Conservation (phyloP, 1,140 invertebrate genomes). For the Drepana arcuata region DNA sequence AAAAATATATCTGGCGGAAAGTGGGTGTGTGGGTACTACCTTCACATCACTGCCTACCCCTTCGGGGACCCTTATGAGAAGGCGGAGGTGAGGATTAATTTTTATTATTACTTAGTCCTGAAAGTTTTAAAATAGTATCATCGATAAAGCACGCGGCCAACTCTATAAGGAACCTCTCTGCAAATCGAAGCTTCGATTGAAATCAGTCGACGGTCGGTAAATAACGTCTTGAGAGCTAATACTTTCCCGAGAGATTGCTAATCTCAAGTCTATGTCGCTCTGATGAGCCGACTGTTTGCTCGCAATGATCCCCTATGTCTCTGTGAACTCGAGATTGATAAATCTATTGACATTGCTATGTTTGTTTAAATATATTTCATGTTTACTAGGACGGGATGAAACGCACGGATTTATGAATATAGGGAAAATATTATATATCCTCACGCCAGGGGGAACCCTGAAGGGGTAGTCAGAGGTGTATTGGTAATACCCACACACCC, state of each 20-base stretch:
- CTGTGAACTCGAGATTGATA: background rate
- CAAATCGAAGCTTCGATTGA: constrained; percentile 47
- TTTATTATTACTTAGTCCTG: constrained; percentile 7
- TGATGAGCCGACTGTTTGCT: constrained; percentile 20
- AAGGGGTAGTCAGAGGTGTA: too few species aligned
- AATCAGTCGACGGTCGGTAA: constrained; percentile 48
- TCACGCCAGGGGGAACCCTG: too few species aligned
- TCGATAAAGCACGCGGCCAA: constrained; percentile 4
- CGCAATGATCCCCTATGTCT: constrained; percentile 9
- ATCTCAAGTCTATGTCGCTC: constrained; percentile 22
- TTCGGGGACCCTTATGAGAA: too few species aligned
- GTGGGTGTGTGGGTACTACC: too few species aligned
- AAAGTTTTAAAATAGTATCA: background rate
- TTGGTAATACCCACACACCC: too few species aligned
- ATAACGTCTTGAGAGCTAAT: constrained; percentile 49
- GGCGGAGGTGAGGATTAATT: background rate
- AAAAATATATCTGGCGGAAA: too few species aligned
- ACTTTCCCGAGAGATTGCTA: constrained; percentile 48
- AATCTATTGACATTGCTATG: background rate
- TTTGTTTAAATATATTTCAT: background rate
- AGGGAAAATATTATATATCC: too few species aligned
- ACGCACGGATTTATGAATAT: too few species aligned
- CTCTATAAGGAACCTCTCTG: constrained; percentile 23
- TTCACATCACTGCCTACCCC: too few species aligned
- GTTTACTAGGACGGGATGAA: too few species aligned